Base-by-base conservation (phyloP, 2,797 vertebrate species). In the Myotis planiceps region DNA sequence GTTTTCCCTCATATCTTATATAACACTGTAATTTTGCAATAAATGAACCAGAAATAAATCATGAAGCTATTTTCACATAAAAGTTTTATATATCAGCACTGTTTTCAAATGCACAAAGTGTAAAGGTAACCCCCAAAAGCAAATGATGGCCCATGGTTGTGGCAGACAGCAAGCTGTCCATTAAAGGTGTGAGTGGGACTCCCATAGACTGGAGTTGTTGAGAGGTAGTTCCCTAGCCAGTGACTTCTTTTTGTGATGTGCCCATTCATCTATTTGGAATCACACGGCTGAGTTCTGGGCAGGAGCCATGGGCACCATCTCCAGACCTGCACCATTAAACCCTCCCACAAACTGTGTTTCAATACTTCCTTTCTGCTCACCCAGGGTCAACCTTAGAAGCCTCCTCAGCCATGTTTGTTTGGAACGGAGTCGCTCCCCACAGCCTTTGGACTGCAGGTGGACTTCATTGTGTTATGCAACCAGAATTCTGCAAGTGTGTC, bases 11-110 rank as follows among this genome's bases (percentile, higher is more conserved):
- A 45, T 27, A 63, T 21, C 42, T 63, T 37, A 72, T 3, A n/a
- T 18, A 89, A 72, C 1, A 68, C 29, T 42, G 15, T 21, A 90
- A 63, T 65, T 65, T 83, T 82, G 7, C 32, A 91, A 79, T 55
- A 55, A 76, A 55, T 65, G 45, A 93, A 69, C 21, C 60, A 71
- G n/a, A 84, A 96, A 78, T 84, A 92, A 96, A 60, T 2, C 21
- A 51, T 13, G 49, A 58, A 85, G 39, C 10, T 80, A 10, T 34
- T 94, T 93, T 55, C 79, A 19, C 39, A 84, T 85, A 45, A 63
- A 81, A 85, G 49, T 25, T 29, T 23, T 69, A 13, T 14, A 32
- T 2, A 47, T 66, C 63, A 34, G 63, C 63, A 66, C 63, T 66
- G 63, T 34, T 34, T 32, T 32, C n/a, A 66, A 66, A 34, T 60